Evolutionary conservation across 2,797 vertebrate genomes (phyloP).

Genomic region (Kryptolebias ocellatus): DNA sequence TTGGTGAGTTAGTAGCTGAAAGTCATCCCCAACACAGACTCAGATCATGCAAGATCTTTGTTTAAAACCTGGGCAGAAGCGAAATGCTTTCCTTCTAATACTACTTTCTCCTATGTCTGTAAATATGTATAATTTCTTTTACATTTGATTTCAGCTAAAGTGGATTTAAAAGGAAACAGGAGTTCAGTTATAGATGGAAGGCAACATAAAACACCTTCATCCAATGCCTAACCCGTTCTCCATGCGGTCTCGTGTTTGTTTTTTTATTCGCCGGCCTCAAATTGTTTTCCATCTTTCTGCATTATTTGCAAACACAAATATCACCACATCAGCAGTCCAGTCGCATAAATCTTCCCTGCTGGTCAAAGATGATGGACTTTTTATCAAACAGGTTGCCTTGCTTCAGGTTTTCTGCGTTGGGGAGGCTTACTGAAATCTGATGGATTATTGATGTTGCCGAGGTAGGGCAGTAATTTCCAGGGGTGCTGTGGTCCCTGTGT

Average conservation of each 20-base stretch:
- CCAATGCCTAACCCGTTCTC: background rate
- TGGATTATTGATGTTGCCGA: constrained; percentile 71
- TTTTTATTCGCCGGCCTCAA: too few species aligned
- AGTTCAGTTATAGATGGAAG: background rate
- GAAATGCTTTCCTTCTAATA: too few species aligned
- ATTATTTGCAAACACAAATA: background rate
- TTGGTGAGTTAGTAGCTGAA: too few species aligned
- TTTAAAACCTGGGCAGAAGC: too few species aligned
- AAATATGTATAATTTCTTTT: too few species aligned
- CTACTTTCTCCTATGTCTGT: too few species aligned
- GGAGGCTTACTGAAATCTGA: constrained; percentile 51
- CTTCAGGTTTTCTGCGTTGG: background rate
- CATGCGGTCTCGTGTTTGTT: background rate
- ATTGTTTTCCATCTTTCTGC: background rate
- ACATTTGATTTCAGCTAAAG: too few species aligned
- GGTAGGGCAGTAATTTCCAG: constrained; percentile 69
- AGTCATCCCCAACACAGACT: too few species aligned
- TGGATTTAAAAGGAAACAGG: too few species aligned
- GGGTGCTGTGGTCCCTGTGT: constrained; percentile 48
- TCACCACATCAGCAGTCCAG: background rate
- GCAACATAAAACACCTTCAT: background rate
- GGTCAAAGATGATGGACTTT: constrained; percentile 9
- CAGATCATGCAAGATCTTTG: too few species aligned
- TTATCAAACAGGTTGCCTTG: constrained; percentile 14
- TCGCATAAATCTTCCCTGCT: background rate